Conservation (phyloP, 2,888 invertebrate genomes). For the Mesochorus sp. region DNA sequence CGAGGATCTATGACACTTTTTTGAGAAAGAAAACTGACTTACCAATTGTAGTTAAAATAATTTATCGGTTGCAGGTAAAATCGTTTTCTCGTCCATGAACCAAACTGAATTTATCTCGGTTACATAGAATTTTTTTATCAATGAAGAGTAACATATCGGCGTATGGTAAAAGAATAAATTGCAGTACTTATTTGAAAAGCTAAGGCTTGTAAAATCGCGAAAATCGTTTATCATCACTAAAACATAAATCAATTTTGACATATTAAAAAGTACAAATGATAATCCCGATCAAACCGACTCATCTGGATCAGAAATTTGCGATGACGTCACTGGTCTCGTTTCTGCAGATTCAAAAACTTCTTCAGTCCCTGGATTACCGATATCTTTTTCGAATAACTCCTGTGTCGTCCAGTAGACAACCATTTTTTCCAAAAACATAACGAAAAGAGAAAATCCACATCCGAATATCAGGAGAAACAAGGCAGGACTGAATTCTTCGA, state of each 20-base stretch:
- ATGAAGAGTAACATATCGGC: background rate
- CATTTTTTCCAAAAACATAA: conserved; percentile 66
- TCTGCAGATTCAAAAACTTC: background rate
- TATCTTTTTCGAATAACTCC: background rate
- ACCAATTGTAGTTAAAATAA: background rate
- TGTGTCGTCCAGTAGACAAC: too few species aligned
- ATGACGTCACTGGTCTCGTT: background rate
- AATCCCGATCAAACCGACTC: conserved; percentile 10
- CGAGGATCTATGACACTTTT: background rate
- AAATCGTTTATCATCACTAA: background rate
- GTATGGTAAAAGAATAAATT: background rate
- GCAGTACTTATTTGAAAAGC: too few species aligned
- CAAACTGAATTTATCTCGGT: background rate
- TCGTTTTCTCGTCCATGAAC: background rate
- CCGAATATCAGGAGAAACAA: conserved; percentile 69
- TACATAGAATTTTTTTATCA: too few species aligned
- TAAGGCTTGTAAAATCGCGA: background rate
- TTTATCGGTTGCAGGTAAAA: background rate
- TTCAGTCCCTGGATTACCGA: background rate
- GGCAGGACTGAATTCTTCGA: conserved; percentile 73
- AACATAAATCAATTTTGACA: background rate
- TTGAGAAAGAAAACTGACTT: background rate
- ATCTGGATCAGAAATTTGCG: background rate
- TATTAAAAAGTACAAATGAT: background rate
- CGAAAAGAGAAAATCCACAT: conserved; percentile 56